Base-by-base conservation (phyloP, 2,797 vertebrate genomes). In the Antennarius maculatus region DNA sequence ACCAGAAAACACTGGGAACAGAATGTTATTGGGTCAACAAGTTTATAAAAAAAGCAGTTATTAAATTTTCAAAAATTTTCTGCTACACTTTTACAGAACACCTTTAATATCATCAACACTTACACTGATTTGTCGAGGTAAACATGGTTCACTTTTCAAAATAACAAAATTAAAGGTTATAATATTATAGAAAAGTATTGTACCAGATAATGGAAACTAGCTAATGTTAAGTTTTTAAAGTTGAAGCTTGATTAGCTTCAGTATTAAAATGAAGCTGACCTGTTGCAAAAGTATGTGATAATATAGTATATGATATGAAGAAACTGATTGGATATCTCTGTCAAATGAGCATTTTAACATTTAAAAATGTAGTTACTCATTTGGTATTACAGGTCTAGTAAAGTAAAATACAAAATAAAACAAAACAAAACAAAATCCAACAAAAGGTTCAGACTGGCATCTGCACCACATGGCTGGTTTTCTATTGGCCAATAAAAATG, bases 401-500 rank as follows among this genome's bases (percentile, higher is more conserved):
- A 6, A 48, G 17, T 49, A 27, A 53, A 57, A 59, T 57, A 16
- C 18, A 61, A 29, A 14, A 50, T 47, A 6, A 56, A 18, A 48
- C 3, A 7, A 2, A 31, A 37, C 45, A 42, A 6, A 34, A 34
- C 2, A 29, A 43, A 39, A 49, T 65, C 57, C 28, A 31, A 55
- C 34, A 31, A 39, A 54, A 43, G 31, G 23, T 7, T 55, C 17
- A 8, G 12, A 52, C 1, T 59, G 68, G 57, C 8, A 2, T 67
- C 11, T 64, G 46, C 46, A 80, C 45, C 54, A 43, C 47, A 39
- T 54, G 41, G 54, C 31, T 58, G 53, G 29, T 61, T 41, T 45
- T 34, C 53, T 57, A 70, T 55, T 66, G 39, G 48, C 16, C 59
- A 8, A 49, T 61, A 15, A 63, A 75, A 43, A 17, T 53, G 51